Evolutionary conservation across 2,888 invertebrate genomes (phyloP).

Genomic region (Drosophila subsilvestris): DNA sequence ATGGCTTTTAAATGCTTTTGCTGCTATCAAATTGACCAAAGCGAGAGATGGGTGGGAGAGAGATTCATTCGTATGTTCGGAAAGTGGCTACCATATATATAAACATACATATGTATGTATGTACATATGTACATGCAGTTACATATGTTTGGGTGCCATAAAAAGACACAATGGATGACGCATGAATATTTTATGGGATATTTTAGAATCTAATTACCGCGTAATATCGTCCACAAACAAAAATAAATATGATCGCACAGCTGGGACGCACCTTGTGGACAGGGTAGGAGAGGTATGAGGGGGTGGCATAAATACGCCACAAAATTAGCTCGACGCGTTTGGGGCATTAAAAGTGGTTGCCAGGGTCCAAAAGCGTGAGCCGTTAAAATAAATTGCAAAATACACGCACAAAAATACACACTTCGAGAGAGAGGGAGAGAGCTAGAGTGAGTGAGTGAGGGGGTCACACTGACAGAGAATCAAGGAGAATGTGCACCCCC

Average conservation of each 20-base stretch:
- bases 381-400: slow-evolving; percentile 77
- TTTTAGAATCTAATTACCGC: slow-evolving; percentile 82
- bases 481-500: slow-evolving; percentile 24
- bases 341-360: slow-evolving; percentile 72
- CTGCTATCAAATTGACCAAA: slow-evolving; percentile 71
- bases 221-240: slow-evolving; percentile 58
- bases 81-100: neutral
- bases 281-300: neutral
- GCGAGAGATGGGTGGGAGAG: slow-evolving; percentile 18
- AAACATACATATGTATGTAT: too few relatives aligned
- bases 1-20: slow-evolving; percentile 73
- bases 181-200: slow-evolving; percentile 77
- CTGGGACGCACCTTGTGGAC: slow-evolving; percentile 54
- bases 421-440: slow-evolving; percentile 1
- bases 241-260: slow-evolving; percentile 67
- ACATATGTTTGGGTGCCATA: slow-evolving; percentile 73
- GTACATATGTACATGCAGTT: slow-evolving; percentile 21
- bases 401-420: slow-evolving; percentile 44
- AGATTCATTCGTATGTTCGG: neutral
- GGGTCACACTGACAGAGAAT: neutral
- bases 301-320: slow-evolving; percentile 70
- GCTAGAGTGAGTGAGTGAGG: neutral
- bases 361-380: slow-evolving; percentile 71
- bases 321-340: slow-evolving; percentile 76
- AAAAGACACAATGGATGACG: slow-evolving; percentile 66